Base-by-base conservation (phyloP, 2,888 invertebrate genomes). In the Acleris cristana region DNA sequence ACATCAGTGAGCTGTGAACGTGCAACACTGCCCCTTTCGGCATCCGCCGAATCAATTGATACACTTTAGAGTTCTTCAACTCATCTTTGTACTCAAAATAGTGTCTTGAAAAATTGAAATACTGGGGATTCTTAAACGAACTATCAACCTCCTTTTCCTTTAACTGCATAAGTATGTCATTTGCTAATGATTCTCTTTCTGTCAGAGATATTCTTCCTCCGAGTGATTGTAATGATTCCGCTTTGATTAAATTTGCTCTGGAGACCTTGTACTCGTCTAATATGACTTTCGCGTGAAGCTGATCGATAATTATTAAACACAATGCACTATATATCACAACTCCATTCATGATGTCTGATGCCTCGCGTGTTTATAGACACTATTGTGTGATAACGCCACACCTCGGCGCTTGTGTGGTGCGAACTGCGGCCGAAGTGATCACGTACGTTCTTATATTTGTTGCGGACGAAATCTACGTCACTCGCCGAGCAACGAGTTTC, bases 21-120 rank as follows among this genome's bases (percentile, higher is more conserved):
- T 96, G 97, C 16, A 96, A 82, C 0, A 94, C 95, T 0, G 93
- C 95, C 0, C 96, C 97, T 87, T 97, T 97, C 0, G 97, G 97
- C 94, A 97, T 94, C 59, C 79, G 83, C 64, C 88, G 88, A 8
- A 97, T 94, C 4, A 96, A 89, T 71, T 94, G 83, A 77, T 95
- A 97, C 3, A 97, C 94, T 64, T 94, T 86, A 0, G 96, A 96
- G 0, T 88, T 80, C 18, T 94, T 88, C 16, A 97, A 95, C 12
- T 92, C 83, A 1, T 92, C 77, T 72, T 94, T 93, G 1, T 95
- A 94, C 0, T 90, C 82, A 74, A 96, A 94, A 73, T 96, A 95
- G 78, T 95, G 96, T 59, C 92, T 90, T 0, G 95, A 93, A 1
- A 96, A 95, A 54, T 94, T 91, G 76, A 95, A 96, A 7, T 86